Conservation (phyloP, 2,888 invertebrate genomes). For the Strigamia maritima region DNA sequence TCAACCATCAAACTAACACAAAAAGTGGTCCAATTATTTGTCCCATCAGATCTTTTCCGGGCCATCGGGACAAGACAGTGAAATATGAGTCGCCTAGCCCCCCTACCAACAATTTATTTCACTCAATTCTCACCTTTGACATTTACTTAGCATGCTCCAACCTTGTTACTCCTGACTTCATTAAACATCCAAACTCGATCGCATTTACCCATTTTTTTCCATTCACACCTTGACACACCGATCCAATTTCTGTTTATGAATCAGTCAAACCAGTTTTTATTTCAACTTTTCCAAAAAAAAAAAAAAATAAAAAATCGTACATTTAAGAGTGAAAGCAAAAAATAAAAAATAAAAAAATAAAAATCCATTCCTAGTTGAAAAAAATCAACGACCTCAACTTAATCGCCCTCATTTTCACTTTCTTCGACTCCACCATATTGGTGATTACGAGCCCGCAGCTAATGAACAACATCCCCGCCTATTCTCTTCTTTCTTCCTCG, state of each 20-base stretch:
- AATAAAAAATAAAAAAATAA: background rate
- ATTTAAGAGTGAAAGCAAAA: background rate
- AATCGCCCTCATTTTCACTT: conserved; percentile 22
- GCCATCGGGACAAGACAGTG: too few relatives aligned
- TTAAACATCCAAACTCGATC: background rate
- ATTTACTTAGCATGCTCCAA: background rate
- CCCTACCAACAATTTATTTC: background rate
- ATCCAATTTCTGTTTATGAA: background rate
- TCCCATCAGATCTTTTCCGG: too few relatives aligned
- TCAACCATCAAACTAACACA: too few relatives aligned
- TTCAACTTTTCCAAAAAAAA: background rate
- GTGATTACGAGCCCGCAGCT: background rate
- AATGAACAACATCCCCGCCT: conserved; percentile 1
- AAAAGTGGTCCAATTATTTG: too few relatives aligned
- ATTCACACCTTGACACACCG: conserved; percentile 25
- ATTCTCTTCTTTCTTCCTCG: conserved; percentile 26
- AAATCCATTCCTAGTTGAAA: background rate
- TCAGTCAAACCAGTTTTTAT: conserved; percentile 19
- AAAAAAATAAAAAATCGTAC: background rate
- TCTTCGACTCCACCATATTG: background rate
- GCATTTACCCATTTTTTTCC: conserved; percentile 9
- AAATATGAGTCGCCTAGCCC: too few relatives aligned
- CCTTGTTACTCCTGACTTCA: conserved; percentile 27
- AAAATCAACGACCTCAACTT: conserved; percentile 15
- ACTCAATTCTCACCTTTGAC: background rate